Percentiles rank a stretch among this genome's conserved stretches.
phyloP scores from a whole-genome alignment of 2,888 invertebrate genomes.

The Eristalis intricaria region DNA sequence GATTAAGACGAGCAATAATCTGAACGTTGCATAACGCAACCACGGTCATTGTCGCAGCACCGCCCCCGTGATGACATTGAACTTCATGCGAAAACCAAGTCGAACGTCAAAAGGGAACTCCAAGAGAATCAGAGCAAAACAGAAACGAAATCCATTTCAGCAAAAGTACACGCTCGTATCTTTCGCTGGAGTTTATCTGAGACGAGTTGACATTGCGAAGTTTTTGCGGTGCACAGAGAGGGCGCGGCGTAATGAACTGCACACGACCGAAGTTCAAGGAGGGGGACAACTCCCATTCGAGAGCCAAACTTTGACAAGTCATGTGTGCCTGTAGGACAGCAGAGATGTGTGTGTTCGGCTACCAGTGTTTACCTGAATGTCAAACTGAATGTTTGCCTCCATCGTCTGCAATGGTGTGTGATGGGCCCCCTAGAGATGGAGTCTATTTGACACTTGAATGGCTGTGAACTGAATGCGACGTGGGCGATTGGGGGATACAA shows the following conservation, averaged over 20 bases:
- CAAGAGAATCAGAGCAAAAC: conserved; percentile 1
- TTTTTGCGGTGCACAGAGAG: not conserved
- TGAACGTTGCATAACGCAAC: not conserved
- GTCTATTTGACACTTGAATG: conserved; percentile 48
- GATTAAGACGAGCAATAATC: not conserved
- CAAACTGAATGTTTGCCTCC: conserved; percentile 44
- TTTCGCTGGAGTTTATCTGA: conserved; percentile 38
- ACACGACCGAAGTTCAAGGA: conserved; percentile 43
- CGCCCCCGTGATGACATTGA: conserved; percentile 32
- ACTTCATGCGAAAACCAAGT: conserved; percentile 25
- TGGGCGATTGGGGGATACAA: not conserved
- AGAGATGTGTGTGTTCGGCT: not conserved
- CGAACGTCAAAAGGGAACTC: not conserved
- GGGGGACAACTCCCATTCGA: conserved; percentile 14
- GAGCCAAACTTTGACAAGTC: conserved; percentile 44
- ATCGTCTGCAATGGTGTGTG: not conserved
- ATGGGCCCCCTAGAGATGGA: not conserved
- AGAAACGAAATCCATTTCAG: not conserved
- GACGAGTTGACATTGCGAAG: conserved; percentile 3
- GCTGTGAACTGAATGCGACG: conserved; percentile 13
- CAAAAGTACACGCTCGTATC: not conserved
- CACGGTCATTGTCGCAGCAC: not conserved
- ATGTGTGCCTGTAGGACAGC: conserved; percentile 18
- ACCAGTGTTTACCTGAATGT: conserved; percentile 49
- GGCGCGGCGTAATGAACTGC: conserved; percentile 45